These are phyloP conservation scores for Hirtodrosophila alboralis DNA, from an alignment of 2,888 invertebrate species.

Conservation along the genomic window DNA sequence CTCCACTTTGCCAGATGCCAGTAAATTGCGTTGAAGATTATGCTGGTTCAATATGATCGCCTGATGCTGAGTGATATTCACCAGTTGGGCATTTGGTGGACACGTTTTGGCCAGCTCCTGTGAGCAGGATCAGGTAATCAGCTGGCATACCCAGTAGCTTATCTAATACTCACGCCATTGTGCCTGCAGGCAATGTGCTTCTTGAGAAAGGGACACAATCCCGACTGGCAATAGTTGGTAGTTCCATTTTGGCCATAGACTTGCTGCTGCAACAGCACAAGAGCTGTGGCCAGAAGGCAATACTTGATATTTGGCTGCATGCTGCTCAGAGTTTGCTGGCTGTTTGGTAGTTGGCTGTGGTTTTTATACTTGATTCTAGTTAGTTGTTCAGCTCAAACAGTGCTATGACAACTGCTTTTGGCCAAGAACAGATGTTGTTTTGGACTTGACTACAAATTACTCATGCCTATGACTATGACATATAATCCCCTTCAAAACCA, in stretches of 20 bases:
- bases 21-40: slow-evolving; percentile 48
- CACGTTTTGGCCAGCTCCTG: slow-evolving; percentile 38
- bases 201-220: slow-evolving; percentile 43
- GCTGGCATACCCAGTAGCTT: background rate
- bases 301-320: slow-evolving; percentile 32
- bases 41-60: slow-evolving; percentile 52
- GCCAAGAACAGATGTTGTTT: slow-evolving; percentile 46
- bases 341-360: background rate
- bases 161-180: slow-evolving; percentile 51
- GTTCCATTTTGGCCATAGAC: slow-evolving; percentile 6
- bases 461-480: slow-evolving; percentile 25
- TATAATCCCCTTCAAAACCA: slow-evolving; percentile 29
- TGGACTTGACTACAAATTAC: slow-evolving; percentile 21
- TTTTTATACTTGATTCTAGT: slow-evolving; percentile 33
- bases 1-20: slow-evolving; percentile 49
- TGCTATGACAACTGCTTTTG: slow-evolving; percentile 52
- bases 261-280: slow-evolving; percentile 20
- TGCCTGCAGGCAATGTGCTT: slow-evolving; percentile 63
- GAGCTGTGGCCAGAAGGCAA: slow-evolving; percentile 7
- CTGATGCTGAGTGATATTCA: slow-evolving; percentile 44
- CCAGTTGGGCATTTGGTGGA: slow-evolving; percentile 21
- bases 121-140: slow-evolving; percentile 4
- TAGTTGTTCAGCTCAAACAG: slow-evolving; percentile 11
- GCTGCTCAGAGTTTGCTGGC: slow-evolving; percentile 22
- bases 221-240: slow-evolving; percentile 50